Evolutionary conservation across 92 coral and sea anemone species (phyloP).

Genomic region (Nematostella vectensis): DNA sequence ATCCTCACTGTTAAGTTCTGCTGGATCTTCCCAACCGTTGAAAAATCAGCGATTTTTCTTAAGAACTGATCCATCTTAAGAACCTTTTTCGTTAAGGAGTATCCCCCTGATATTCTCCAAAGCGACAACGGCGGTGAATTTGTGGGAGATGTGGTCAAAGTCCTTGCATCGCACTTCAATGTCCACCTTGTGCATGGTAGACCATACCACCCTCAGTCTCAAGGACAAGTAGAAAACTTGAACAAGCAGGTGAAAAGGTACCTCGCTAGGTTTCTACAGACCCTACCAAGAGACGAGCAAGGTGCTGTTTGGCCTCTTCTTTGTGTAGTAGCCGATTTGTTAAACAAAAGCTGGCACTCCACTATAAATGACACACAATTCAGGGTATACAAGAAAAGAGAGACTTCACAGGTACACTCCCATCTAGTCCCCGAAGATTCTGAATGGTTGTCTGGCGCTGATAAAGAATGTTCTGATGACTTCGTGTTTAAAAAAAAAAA

Average conservation of each 20-base stretch:
- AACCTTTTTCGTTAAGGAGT: conserved; percentile 8
- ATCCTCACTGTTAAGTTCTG: too few relatives aligned
- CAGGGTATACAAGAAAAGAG: conserved; percentile 12
- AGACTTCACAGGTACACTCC: conserved; percentile 5
- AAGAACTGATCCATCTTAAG: conserved; percentile 5
- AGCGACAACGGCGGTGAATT: conserved; percentile 31
- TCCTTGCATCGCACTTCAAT: conserved; percentile 1
- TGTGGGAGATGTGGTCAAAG: conserved; percentile 17
- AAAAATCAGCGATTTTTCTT: conserved; percentile 13
- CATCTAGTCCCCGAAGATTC: conserved; percentile 20
- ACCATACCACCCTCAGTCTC: conserved; percentile 34
- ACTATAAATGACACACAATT: conserved; percentile 32
- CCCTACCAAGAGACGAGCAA: too few relatives aligned
- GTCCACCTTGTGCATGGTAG: conserved; percentile 19
- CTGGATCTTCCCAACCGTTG: too few relatives aligned
- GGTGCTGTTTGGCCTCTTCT: conserved; percentile 27
- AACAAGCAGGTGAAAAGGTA: too few relatives aligned
- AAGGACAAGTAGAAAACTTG: too few relatives aligned
- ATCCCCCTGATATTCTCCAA: conserved; percentile 15
- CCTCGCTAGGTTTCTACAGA: too few relatives aligned
- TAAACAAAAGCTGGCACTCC: conserved; percentile 7
- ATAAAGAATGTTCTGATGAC: background rate
- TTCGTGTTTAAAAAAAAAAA: background rate
- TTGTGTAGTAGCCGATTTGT: conserved; percentile 8
- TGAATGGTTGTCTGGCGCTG: background rate